Conservation (phyloP, 2,797 vertebrate species). For the Hoplostethus mediterraneus region DNA sequence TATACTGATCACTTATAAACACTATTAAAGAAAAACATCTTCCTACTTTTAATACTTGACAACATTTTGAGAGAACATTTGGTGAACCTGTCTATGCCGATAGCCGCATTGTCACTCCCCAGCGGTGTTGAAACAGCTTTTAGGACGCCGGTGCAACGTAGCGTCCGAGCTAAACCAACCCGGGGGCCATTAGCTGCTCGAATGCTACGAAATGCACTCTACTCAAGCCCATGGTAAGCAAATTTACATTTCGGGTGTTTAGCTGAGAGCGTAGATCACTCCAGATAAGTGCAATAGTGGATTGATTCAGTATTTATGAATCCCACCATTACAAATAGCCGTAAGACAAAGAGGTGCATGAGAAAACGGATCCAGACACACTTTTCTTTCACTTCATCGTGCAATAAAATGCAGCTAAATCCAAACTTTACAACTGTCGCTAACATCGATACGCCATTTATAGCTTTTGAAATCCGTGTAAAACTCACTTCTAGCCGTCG, state of each 20-base stretch:
- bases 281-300: slow-evolving; percentile 38
- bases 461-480: slow-evolving; percentile 12
- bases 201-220: slow-evolving; percentile 5
- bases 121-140: slow-evolving; percentile 2
- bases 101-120: not conserved
- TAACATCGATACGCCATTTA: not conserved
- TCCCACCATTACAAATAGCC: slow-evolving; percentile 43
- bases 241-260: slow-evolving; percentile 46
- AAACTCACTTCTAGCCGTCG: slow-evolving; percentile 24
- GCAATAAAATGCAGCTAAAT: slow-evolving; percentile 58
- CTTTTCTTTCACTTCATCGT: slow-evolving; percentile 41
- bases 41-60: no score
- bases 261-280: slow-evolving; percentile 50
- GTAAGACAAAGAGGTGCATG: slow-evolving; percentile 38
- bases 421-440: slow-evolving; percentile 33
- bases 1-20: not conserved
- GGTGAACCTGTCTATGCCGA: no score
- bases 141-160: not conserved
- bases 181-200: not conserved
- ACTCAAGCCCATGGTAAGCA: slow-evolving; percentile 47
- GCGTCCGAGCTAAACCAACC: no score
- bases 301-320: slow-evolving; percentile 58
- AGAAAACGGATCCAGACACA: slow-evolving; percentile 1
- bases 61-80: no score
- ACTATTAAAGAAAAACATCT: no score